Evolutionary conservation across 2,797 vertebrate genomes (phyloP), one percentile per base, ranked within the genome.

Genomic region (Kryptopterus vitreolus): DNA sequence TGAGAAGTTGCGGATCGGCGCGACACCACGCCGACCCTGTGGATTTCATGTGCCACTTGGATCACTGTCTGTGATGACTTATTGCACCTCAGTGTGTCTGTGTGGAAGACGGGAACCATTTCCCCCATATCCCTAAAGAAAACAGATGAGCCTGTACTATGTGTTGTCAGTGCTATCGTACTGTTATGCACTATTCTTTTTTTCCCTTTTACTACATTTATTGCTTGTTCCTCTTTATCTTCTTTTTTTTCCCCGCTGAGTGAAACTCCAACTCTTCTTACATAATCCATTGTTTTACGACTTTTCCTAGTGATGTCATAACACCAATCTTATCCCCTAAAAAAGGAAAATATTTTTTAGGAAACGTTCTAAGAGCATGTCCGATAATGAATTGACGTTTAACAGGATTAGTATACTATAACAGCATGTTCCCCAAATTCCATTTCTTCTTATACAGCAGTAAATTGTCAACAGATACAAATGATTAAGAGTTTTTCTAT

Each of bases 61-160:
- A 75, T 74, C 57, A 12, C 68, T 59, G 29, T 80, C 58, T 77
- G 58, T 57, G 24, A 65, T 77, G 73, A 72, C 66, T 77, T 65
- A 65, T 73, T 68, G 61, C 80, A 84, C 83, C 71, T 78, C 71
- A 78, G 74, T 81, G 81, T 86, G 80, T 80, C 48, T 72, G 83
- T 86, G 82, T 77, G 82, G 29, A 38, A 84, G 84, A 91, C 82
- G 57, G 77, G 90, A 81, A 77, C 89, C 89, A 89, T 87, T 89
- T 89, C 87, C 81, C 46, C 86, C 87, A 81, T n/a, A 88, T 89
- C 85, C 86, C 83, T 80, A 72, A 76, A 86, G 86, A 82, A 85
- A 24, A 74, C 73, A 87, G 86, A 90, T 84, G 79, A 87, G 90
- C 88, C 84, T 83, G 83, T 70, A 66, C 69, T 48, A 78, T 50